Evolutionary conservation across 2,888 invertebrate genomes (phyloP), one percentile per base, ranked within the genome.

Genomic region (Drosophila infuscata): DNA sequence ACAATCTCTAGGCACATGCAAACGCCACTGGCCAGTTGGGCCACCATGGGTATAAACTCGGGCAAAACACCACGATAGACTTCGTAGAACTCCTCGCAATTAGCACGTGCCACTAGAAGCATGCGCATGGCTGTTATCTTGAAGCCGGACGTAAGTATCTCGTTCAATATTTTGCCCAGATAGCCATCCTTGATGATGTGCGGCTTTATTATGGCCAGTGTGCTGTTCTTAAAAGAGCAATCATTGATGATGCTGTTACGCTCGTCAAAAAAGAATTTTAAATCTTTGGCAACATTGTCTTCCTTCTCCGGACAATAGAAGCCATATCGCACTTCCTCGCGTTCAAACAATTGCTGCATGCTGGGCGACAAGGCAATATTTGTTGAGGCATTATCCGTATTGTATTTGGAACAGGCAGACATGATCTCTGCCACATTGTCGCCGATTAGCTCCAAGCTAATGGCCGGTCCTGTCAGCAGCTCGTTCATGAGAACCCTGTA

Each of bases 1-100:
- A 94, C 95, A 63, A 99, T 95, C 94, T 98, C 98, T 94, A 99
- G 93, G 0, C 96, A 98, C 54, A 99, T 95, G 91, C 97, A 97
- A 0, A 97, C 95, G 0, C 98, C 98, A 79, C 97, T 96, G 15
- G 97, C 94, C 63, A 98, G 94, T 92, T 98, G 97, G 58, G 95
- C 94, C 17, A 98, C 96, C 96, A 98, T 96, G 6, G 96, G 96
- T 95, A 95, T 94, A 91, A 95, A 96, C 87, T 97, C 97, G 1
- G 95, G 95, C 43, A 97, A 94, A 60, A 98, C 97, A 2, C 98
- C 98, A 92, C 97, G 97, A 92, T 99, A 99, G 5, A 98, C 96
- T 94, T 98, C 98, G 90, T 96, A 95, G 93, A 98, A 98, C 92
- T 98, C 98, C 84, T 97, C 97, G 7, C 97, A 97, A 92, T 98